phyloP scores from a whole-genome alignment of 2,797 vertebrate species.

The Echiichthys vipera region DNA sequence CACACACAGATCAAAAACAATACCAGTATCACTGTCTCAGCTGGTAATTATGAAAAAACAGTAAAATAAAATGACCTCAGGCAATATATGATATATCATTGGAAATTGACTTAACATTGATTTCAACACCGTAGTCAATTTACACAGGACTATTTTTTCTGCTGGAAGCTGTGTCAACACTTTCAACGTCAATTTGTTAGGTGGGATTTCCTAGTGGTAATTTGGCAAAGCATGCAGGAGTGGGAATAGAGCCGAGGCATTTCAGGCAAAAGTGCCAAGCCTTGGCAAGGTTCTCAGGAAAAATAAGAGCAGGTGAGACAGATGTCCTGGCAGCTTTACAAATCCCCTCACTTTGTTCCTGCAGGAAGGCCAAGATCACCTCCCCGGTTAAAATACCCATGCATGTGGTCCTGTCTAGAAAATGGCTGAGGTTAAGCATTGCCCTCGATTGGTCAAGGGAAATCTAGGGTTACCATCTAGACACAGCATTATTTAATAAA shows the following conservation, averaged over 20 bases:
- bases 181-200: conserved; percentile 13
- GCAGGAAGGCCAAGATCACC: not conserved
- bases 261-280: conserved; percentile 31
- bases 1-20: no score
- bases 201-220: conserved; percentile 14
- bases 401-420: no score
- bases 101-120: not conserved
- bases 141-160: conserved; percentile 10
- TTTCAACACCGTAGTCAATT: conserved; percentile 14
- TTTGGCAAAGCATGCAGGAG: conserved; percentile 20
- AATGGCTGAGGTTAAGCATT: no score
- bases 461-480: no score
- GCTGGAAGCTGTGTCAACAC: conserved; percentile 38
- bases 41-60: no score
- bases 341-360: not conserved
- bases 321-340: conserved; percentile 27
- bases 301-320: conserved; percentile 17
- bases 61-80: no score
- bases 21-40: no score
- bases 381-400: no score
- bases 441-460: no score
- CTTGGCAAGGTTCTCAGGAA: conserved; percentile 8
- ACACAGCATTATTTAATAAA: no score
- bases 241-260: conserved; percentile 10
- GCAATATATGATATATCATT: not conserved